These are phyloP conservation scores for Nixonia krombeini DNA, from an alignment of 1,140 invertebrate species.

Conservation along the genomic window DNA sequence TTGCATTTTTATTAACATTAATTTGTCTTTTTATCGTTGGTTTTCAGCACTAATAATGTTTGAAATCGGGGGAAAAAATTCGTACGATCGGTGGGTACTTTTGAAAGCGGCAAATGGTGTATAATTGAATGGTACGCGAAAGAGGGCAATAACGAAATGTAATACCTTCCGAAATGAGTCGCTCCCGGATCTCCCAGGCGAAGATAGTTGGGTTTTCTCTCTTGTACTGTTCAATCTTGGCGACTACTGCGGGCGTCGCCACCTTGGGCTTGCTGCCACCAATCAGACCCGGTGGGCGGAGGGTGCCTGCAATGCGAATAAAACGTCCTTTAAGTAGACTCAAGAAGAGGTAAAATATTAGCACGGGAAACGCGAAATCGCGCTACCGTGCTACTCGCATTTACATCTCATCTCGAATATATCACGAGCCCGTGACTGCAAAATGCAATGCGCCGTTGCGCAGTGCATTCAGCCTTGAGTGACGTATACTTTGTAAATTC, in stretches of 20 bases:
- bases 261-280: slow-evolving; percentile 99
- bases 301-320: slow-evolving; percentile 81
- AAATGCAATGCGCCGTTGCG: neutral
- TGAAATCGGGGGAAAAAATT: too few species aligned
- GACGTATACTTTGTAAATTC: too few species aligned
- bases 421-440: neutral
- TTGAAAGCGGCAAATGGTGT: too few species aligned
- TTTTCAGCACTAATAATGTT: too few species aligned
- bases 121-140: too few species aligned
- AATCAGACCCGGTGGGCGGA: slow-evolving; percentile 94
- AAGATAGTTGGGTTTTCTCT: slow-evolving; percentile 98
- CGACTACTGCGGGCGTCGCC: slow-evolving; percentile 94
- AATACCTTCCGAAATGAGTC: slow-evolving; percentile 93
- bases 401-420: slow-evolving; percentile 11
- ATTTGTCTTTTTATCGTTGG: too few species aligned
- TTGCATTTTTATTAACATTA: too few species aligned
- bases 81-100: too few species aligned
- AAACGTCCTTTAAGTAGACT: slow-evolving; percentile 48
- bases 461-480: too few species aligned
- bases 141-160: slow-evolving; percentile 9
- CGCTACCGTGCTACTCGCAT: slow-evolving; percentile 10
- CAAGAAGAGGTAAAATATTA: slow-evolving; percentile 49
- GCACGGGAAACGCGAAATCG: slow-evolving; percentile 39
- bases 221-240: slow-evolving; percentile 97
- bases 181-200: slow-evolving; percentile 96